Conservation (phyloP, 2,797 vertebrate species). For the Novumbra hubbsi region DNA sequence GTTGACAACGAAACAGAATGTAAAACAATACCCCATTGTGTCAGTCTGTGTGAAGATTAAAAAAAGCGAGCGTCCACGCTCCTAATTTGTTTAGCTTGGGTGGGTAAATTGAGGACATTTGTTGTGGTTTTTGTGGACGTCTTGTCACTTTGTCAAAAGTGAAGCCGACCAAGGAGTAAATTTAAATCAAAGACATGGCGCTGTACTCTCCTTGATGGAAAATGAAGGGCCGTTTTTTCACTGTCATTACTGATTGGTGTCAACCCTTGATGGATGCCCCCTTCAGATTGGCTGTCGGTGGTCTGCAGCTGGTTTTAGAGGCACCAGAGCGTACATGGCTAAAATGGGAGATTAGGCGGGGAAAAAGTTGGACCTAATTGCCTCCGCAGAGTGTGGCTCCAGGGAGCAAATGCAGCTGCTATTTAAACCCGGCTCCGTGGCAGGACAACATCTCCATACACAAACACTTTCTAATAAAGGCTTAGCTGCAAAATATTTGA, state of each 20-base stretch:
- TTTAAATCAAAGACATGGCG: slow-evolving; percentile 61
- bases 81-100: slow-evolving; percentile 76
- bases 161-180: slow-evolving; percentile 74
- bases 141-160: slow-evolving; percentile 73
- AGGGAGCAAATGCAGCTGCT: slow-evolving; percentile 25
- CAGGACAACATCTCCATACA: not conserved
- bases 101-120: slow-evolving; percentile 82
- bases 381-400: slow-evolving; percentile 29
- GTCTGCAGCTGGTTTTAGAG: slow-evolving; percentile 64
- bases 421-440: slow-evolving; percentile 20
- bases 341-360: slow-evolving; percentile 39
- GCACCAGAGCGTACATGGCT: slow-evolving; percentile 44
- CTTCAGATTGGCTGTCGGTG: slow-evolving; percentile 44
- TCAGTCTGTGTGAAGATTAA: slow-evolving; percentile 55
- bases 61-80: slow-evolving; percentile 48
- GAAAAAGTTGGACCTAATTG: slow-evolving; percentile 55
- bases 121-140: slow-evolving; percentile 57
- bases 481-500: slow-evolving; percentile 1
- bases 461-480: slow-evolving; percentile 19
- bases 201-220: slow-evolving; percentile 29
- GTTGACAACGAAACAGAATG: slow-evolving; percentile 57
- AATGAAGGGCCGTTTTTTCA: slow-evolving; percentile 42
- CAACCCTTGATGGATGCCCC: slow-evolving; percentile 54
- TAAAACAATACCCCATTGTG: slow-evolving; percentile 72
- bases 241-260: slow-evolving; percentile 63